Evolutionary conservation across 2,113 vertebrate species (phyloP).

Genomic region (Larimichthys polyactis): DNA sequence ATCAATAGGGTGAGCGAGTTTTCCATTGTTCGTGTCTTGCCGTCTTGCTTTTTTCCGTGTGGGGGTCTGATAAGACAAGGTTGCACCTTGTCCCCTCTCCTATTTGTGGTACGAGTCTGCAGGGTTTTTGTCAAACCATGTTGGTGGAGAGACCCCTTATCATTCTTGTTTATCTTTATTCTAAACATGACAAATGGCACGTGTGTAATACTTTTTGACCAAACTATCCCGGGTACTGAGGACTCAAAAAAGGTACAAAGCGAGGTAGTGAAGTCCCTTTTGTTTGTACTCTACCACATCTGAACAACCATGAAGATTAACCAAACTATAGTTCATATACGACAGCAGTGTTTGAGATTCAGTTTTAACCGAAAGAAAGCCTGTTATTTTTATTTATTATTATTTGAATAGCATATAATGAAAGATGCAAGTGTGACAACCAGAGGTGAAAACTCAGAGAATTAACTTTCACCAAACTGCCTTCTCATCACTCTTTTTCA

Average conservation of each 20-base stretch:
- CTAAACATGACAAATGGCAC: too few species aligned
- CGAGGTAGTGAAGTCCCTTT: background rate
- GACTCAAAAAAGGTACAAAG: background rate
- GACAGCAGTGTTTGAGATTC: too few species aligned
- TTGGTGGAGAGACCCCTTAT: background rate
- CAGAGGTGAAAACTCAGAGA: background rate
- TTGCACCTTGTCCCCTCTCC: conserved; percentile 14
- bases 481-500: too few species aligned
- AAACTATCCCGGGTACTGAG: background rate
- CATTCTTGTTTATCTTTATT: conserved; percentile 2
- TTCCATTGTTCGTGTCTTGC: background rate
- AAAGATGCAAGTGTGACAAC: background rate
- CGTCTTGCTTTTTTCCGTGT: background rate
- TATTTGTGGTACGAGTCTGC: background rate
- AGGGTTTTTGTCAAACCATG: background rate
- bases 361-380: too few species aligned
- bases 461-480: too few species aligned
- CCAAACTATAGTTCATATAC: background rate
- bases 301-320: background rate
- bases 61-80: conserved; percentile 1
- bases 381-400: too few species aligned
- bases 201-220: background rate
- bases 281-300: too few species aligned
- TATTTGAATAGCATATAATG: too few species aligned
- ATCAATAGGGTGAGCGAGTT: background rate